Evolutionary conservation across 2,888 invertebrate genomes (phyloP).

Genomic region (Dryococelus australis): DNA sequence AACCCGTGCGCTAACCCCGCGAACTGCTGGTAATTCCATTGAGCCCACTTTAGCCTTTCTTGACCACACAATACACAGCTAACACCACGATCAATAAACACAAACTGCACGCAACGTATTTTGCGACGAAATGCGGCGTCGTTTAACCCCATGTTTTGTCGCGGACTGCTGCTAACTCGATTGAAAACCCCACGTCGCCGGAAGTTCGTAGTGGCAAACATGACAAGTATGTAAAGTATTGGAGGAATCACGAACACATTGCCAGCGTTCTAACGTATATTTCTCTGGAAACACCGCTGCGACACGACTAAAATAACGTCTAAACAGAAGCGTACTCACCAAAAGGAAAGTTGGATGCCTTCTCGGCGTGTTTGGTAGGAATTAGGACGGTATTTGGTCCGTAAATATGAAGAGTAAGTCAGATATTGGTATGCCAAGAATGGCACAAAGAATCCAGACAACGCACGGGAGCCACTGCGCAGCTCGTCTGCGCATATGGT

Average conservation of each 20-base stretch:
- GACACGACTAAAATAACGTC: constrained; percentile 41
- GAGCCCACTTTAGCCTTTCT: constrained; percentile 36
- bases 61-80: constrained; percentile 42
- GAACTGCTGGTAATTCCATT: constrained; percentile 35
- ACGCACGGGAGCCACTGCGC: constrained; percentile 86
- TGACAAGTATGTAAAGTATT: constrained; percentile 82
- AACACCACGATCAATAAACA: constrained; percentile 44
- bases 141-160: constrained; percentile 42
- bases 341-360: constrained; percentile 71
- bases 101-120: constrained; percentile 40
- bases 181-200: constrained; percentile 49
- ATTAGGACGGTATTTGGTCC: constrained; percentile 73
- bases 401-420: constrained; percentile 65
- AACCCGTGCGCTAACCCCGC: constrained; percentile 36
- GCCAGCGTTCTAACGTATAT: constrained; percentile 71
- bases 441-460: constrained; percentile 97
- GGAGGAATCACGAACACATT: constrained; percentile 77
- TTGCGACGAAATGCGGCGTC: constrained; percentile 34
- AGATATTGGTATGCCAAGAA: constrained; percentile 91
- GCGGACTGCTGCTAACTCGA: constrained; percentile 37
- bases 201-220: constrained; percentile 58
- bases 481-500: constrained; percentile 80
- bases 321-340: constrained; percentile 77
- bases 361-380: constrained; percentile 67
- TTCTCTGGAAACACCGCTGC: constrained; percentile 43